phyloP scores from a whole-genome alignment of 1,140 invertebrate genomes.

The Anastatus disparis region DNA sequence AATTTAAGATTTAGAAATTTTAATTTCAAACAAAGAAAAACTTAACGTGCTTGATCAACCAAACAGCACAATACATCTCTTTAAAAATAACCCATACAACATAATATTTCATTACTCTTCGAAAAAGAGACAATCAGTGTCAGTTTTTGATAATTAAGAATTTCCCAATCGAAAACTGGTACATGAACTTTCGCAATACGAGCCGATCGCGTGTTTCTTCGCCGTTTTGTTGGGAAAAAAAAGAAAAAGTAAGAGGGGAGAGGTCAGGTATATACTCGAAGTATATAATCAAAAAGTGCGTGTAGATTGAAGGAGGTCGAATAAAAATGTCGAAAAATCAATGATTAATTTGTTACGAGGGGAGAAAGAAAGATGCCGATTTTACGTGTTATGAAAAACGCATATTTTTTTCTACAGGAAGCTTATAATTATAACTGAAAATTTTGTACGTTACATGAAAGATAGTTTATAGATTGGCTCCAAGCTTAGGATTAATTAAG shows the following conservation, averaged over 20 bases:
- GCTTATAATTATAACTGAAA: not conserved
- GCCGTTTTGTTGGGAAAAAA: slow-evolving; percentile 28
- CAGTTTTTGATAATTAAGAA: slow-evolving; percentile 2
- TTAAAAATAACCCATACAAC: no score
- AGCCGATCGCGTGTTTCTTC: slow-evolving; percentile 23
- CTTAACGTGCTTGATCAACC: no score
- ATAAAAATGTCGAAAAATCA: slow-evolving; percentile 26
- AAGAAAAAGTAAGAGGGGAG: no score
- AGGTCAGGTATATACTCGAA: not conserved
- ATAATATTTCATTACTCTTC: no score
- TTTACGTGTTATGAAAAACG: slow-evolving; percentile 10
- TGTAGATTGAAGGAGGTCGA: not conserved
- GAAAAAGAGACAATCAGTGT: not conserved
- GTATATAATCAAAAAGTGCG: slow-evolving; percentile 10
- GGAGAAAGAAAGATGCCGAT: slow-evolving; percentile 20
- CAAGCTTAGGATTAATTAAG: slow-evolving; percentile 1
- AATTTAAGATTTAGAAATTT: no score
- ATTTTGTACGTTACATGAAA: not conserved
- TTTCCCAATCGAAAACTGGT: slow-evolving; percentile 3
- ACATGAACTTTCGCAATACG: not conserved
- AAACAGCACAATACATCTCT: no score
- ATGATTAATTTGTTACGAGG: slow-evolving; percentile 29
- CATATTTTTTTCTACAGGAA: not conserved
- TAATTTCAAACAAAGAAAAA: no score
- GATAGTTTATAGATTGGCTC: no score